Conservation (phyloP, 2,888 invertebrate genomes). For the Apotomis capreana region DNA sequence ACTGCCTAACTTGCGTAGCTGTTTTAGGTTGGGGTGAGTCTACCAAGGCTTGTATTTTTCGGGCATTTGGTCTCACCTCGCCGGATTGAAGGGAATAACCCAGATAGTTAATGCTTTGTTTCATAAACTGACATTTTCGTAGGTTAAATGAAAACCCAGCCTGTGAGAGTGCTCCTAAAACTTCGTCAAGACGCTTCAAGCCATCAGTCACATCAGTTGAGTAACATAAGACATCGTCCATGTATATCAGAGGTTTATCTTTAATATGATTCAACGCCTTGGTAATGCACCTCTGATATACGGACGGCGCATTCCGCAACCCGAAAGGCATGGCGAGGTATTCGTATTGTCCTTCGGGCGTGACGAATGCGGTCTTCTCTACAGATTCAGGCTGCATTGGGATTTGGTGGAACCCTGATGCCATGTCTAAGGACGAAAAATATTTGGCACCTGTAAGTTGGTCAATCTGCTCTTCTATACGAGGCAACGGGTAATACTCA, state of each 20-base stretch:
- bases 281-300: conserved; percentile 18
- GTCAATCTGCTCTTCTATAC: conserved; percentile 41
- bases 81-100: background rate
- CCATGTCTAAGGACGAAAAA: conserved; percentile 49
- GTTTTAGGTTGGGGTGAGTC: too few species aligned
- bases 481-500: conserved; percentile 42
- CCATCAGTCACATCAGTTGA: background rate
- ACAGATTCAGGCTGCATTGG: conserved; percentile 43
- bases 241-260: conserved; percentile 38
- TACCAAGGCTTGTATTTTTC: background rate
- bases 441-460: conserved; percentile 39
- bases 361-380: conserved; percentile 18
- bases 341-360: conserved; percentile 24
- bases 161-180: background rate
- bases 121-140: background rate
- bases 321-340: conserved; percentile 30
- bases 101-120: background rate
- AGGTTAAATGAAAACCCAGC: conserved; percentile 2
- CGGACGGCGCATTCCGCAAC: conserved; percentile 20
- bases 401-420: conserved; percentile 50
- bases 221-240: background rate
- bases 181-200: background rate
- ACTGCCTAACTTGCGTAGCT: background rate
- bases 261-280: background rate
- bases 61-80: background rate